These are phyloP conservation scores for Caerostris darwini DNA, from an alignment of 1,140 invertebrate genomes.

Conservation along the genomic window DNA sequence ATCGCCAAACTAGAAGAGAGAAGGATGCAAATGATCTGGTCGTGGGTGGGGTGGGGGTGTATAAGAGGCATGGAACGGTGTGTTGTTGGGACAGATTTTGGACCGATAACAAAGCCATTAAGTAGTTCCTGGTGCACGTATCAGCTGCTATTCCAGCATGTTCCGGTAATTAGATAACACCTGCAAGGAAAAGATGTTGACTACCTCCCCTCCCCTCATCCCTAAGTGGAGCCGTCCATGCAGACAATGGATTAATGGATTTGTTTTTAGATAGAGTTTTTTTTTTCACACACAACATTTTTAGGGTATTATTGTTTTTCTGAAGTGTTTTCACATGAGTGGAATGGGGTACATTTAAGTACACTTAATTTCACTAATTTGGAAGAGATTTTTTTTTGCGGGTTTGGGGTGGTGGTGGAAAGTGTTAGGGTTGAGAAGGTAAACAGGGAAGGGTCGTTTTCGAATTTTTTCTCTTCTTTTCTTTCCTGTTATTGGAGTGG, in stretches of 20 bases:
- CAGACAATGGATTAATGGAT: neutral
- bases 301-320: neutral
- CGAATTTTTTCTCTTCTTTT: neutral
- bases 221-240: neutral
- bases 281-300: neutral
- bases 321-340: neutral
- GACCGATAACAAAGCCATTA: neutral
- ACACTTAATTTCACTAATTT: neutral
- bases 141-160: neutral
- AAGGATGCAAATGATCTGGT: neutral
- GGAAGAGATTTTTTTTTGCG: neutral
- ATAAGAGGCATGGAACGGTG: neutral
- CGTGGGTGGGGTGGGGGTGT: neutral
- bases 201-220: too few species aligned
- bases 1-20: neutral
- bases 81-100: neutral
- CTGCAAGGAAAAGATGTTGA: neutral
- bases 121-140: neutral
- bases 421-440: too few species aligned
- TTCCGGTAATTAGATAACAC: constrained; percentile 1
- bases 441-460: too few species aligned
- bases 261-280: neutral
- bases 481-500: neutral
- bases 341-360: neutral
- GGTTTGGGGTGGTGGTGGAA: neutral